These are phyloP conservation scores for Heliconius eleuchia DNA, from an alignment of 1,140 invertebrate genomes.

Conservation along the genomic window DNA sequence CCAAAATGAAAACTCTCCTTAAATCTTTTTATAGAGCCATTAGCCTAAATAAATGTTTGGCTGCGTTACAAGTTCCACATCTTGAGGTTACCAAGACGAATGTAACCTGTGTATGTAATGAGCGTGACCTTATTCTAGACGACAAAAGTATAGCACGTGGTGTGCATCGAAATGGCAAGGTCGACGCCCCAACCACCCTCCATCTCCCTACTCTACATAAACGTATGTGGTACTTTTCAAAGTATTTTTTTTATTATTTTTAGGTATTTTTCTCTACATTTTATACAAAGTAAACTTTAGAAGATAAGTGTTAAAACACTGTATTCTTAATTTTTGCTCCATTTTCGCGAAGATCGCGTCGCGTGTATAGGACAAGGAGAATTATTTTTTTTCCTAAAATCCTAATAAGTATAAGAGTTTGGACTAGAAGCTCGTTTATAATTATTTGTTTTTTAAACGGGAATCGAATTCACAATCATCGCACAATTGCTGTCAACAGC, in stretches of 20 bases:
- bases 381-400: too few species aligned
- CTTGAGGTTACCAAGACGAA: slow-evolving; percentile 10
- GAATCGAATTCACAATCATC: too few species aligned
- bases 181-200: slow-evolving; percentile 41
- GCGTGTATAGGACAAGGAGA: too few species aligned
- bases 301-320: too few species aligned
- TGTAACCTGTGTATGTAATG: slow-evolving; percentile 16
- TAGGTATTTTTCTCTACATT: not conserved
- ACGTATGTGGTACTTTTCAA: not conserved
- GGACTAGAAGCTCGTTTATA: too few species aligned
- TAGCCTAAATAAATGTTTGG: slow-evolving; percentile 8
- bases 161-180: slow-evolving; percentile 54
- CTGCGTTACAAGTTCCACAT: not conserved
- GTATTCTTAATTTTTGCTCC: too few species aligned
- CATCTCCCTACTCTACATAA: not conserved
- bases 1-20: not conserved
- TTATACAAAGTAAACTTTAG: not conserved
- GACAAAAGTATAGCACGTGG: slow-evolving; percentile 51
- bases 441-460: too few species aligned
- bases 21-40: not conserved
- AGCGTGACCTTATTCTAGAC: slow-evolving; percentile 51
- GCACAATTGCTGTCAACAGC: too few species aligned
- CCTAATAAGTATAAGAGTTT: too few species aligned
- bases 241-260: not conserved
- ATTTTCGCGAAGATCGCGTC: too few species aligned